Evolutionary conservation across 2,888 invertebrate genomes (phyloP).

Genomic region (Orthonevra nobilis): DNA sequence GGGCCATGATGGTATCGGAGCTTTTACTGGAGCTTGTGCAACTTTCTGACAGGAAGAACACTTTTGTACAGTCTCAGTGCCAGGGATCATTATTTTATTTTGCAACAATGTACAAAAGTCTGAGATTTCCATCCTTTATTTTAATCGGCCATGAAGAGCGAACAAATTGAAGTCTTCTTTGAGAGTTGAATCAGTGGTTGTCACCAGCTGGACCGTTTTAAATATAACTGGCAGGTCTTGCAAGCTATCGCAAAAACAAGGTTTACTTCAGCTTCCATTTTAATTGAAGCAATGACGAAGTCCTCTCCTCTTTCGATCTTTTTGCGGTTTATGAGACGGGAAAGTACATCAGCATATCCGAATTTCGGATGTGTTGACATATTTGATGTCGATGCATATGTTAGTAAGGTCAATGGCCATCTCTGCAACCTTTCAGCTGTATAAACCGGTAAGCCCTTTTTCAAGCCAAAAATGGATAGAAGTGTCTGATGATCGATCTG

Average conservation of each 20-base stretch:
- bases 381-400: slow-evolving; percentile 32
- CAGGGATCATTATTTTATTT: too few relatives aligned
- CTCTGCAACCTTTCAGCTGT: slow-evolving; percentile 45
- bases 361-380: slow-evolving; percentile 20
- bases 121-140: slow-evolving; percentile 5
- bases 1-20: too few relatives aligned
- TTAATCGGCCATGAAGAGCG: slow-evolving; percentile 3
- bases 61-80: too few relatives aligned
- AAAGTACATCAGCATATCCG: slow-evolving; percentile 27
- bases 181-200: not conserved
- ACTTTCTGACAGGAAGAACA: too few relatives aligned
- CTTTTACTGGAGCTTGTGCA: too few relatives aligned
- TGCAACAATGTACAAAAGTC: slow-evolving; percentile 6
- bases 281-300: not conserved
- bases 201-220: slow-evolving; percentile 7
- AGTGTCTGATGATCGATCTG: slow-evolving; percentile 72
- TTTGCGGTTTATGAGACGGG: slow-evolving; percentile 70
- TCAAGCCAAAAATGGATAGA: slow-evolving; percentile 72
- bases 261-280: too few relatives aligned
- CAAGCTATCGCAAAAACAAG: too few relatives aligned
- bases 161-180: slow-evolving; percentile 17
- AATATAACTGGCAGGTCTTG: slow-evolving; percentile 16
- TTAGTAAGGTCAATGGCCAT: slow-evolving; percentile 27
- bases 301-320: slow-evolving; percentile 6
- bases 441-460: slow-evolving; percentile 48